phyloP scores from a whole-genome alignment of 35 echinoderm and acorn worm genomes.

The Ptychodera flava region DNA sequence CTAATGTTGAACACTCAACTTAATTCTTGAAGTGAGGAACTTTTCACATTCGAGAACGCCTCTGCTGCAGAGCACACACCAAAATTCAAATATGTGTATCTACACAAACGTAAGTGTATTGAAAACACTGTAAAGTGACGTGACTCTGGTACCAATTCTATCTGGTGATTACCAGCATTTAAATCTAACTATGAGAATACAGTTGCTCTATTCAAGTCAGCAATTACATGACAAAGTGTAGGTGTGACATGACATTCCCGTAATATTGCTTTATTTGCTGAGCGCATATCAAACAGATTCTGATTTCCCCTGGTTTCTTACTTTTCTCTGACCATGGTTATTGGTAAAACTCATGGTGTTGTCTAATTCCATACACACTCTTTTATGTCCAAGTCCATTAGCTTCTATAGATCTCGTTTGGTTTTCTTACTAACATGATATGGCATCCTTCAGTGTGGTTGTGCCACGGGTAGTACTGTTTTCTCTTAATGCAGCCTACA shows the following conservation, averaged over 20 bases:
- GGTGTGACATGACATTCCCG: not conserved
- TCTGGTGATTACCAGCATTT: slow-evolving; percentile 4
- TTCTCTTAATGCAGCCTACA: slow-evolving; percentile 22
- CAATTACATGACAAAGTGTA: not conserved
- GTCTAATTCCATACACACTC: slow-evolving; percentile 15
- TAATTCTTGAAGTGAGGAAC: slow-evolving; percentile 7
- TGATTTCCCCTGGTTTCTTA: slow-evolving; percentile 16
- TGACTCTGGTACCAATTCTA: slow-evolving; percentile 8
- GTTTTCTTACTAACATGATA: too few species aligned
- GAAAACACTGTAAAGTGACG: slow-evolving; percentile 5
- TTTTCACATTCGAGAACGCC: not conserved
- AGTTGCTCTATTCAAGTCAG: not conserved
- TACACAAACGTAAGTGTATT: not conserved
- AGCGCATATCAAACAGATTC: slow-evolving; percentile 25
- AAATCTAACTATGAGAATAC: slow-evolving; percentile 6
- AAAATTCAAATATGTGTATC: slow-evolving; percentile 7
- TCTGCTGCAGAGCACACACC: not conserved
- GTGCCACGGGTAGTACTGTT: too few species aligned
- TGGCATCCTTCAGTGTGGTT: too few species aligned
- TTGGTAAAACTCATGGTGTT: slow-evolving; percentile 27
- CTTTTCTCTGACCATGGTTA: slow-evolving; percentile 27
- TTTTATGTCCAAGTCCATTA: slow-evolving; percentile 55
- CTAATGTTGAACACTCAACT: slow-evolving; percentile 21
- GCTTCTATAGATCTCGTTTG: too few species aligned
- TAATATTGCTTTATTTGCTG: not conserved